A percentile compares a stretch with the other conserved stretches of the same genome.
Evolutionary conservation across 2,113 vertebrate genomes (phyloP).

Genomic region (Proterorhinus semilunaris): DNA sequence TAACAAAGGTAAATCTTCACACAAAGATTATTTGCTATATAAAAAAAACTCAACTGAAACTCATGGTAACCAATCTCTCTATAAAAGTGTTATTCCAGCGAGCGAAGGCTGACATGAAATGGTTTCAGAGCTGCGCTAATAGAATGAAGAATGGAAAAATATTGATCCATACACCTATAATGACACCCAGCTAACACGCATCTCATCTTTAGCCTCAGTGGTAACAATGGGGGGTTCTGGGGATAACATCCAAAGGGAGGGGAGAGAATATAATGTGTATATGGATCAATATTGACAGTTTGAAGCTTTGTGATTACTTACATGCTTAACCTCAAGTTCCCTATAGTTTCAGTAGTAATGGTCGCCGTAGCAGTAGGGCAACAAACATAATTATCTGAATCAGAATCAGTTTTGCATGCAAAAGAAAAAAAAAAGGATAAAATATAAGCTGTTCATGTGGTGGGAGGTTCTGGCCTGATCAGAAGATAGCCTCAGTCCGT

Average conservation of each 20-base stretch:
- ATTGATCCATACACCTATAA: constrained; percentile 54
- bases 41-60: constrained; percentile 17
- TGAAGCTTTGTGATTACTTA: no score
- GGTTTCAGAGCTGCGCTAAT: constrained; percentile 56
- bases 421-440: no score
- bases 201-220: constrained; percentile 26
- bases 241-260: constrained; percentile 1
- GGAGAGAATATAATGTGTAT: not conserved
- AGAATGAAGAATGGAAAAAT: constrained; percentile 60
- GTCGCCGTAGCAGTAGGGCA: no score
- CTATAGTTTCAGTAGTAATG: no score
- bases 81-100: constrained; percentile 39
- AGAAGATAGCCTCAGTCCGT: no score
- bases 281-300: no score
- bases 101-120: constrained; percentile 48
- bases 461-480: no score
- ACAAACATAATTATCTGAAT: no score
- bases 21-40: not conserved
- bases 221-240: constrained; percentile 32
- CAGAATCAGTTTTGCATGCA: no score
- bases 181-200: constrained; percentile 7
- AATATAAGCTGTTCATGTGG: no score
- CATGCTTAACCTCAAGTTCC: no score
- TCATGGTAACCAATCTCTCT: constrained; percentile 12
- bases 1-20: not conserved